A percentile compares a stretch with the other conserved stretches of the same genome.
Evolutionary conservation across 2,113 vertebrate genomes (phyloP).

Genomic region (Spilogale gracilis): DNA sequence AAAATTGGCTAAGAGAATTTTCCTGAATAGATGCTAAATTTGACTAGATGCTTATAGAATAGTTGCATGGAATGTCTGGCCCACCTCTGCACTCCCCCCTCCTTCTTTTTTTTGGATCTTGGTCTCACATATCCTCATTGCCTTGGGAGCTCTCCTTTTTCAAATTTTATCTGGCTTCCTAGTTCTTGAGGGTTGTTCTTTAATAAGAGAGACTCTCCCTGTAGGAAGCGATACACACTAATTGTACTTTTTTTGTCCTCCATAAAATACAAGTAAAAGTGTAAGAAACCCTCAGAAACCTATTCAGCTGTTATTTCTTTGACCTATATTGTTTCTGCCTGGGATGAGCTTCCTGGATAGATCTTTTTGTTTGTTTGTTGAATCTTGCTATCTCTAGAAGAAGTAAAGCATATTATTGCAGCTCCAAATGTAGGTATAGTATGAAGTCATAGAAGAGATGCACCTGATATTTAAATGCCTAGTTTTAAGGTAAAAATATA

Average conservation of each 20-base stretch:
- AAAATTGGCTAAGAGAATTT: neutral
- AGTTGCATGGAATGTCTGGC: neutral
- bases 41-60: neutral
- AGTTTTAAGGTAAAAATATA: neutral
- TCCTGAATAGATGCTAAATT: neutral
- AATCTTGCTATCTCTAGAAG: neutral
- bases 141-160: neutral
- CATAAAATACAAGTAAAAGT: slow-evolving; percentile 11
- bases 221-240: neutral
- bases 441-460: neutral
- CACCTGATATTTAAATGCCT: neutral
- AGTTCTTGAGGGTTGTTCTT: neutral
- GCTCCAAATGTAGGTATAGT: neutral
- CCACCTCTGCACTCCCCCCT: neutral
- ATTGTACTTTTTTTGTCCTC: slow-evolving; percentile 17
- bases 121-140: neutral
- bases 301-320: slow-evolving; percentile 39
- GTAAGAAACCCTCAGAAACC: neutral
- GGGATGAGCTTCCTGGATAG: slow-evolving; percentile 40
- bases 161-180: neutral
- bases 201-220: neutral
- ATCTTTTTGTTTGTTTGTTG: slow-evolving; percentile 30
- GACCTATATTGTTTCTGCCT: slow-evolving; percentile 15
- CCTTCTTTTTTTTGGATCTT: neutral
- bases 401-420: neutral